A percentile compares a stretch with the other conserved stretches of the same genome.
phyloP scores from a whole-genome alignment of 2,888 invertebrate genomes.

The Mythimna pallens region DNA sequence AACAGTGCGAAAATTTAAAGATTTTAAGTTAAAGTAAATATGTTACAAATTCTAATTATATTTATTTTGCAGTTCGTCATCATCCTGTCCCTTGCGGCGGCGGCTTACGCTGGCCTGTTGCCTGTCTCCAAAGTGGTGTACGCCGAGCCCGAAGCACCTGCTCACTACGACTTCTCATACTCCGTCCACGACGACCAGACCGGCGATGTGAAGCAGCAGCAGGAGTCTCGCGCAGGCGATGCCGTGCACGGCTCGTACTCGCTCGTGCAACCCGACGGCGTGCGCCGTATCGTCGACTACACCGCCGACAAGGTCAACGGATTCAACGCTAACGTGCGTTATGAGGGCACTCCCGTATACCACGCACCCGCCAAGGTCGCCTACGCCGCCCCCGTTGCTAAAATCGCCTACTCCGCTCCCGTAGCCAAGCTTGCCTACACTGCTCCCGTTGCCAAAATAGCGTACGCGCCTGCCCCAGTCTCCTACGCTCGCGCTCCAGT shows the following conservation, averaged over 20 bases:
- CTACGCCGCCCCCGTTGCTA: slow-evolving; percentile 66
- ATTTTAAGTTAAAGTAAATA: too few species aligned
- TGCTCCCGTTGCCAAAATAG: slow-evolving; percentile 56
- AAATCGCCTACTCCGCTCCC: slow-evolving; percentile 48
- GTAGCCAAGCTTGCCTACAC: too few species aligned
- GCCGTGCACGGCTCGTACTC: slow-evolving; percentile 87
- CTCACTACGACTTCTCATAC: slow-evolving; percentile 86
- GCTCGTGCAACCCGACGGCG: slow-evolving; percentile 87
- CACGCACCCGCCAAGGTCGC: slow-evolving; percentile 64
- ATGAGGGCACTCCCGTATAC: slow-evolving; percentile 80
- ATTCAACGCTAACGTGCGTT: slow-evolving; percentile 86
- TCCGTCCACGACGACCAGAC: slow-evolving; percentile 85
- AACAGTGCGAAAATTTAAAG: too few species aligned
- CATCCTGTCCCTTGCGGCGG: slow-evolving; percentile 77
- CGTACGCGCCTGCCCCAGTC: slow-evolving; percentile 63
- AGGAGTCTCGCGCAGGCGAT: slow-evolving; percentile 85
- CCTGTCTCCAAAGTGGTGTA: slow-evolving; percentile 79
- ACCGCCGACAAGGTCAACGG: slow-evolving; percentile 84
- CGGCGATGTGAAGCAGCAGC: slow-evolving; percentile 87
- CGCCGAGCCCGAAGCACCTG: slow-evolving; percentile 80
- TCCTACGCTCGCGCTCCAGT: slow-evolving; percentile 60
- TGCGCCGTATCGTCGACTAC: slow-evolving; percentile 86
- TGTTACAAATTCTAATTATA: too few species aligned
- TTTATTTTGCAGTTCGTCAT: slow-evolving; percentile 73
- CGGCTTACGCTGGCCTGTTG: slow-evolving; percentile 71